A percentile compares a stretch with the other conserved stretches of the same genome.
phyloP scores from a whole-genome alignment of 92 coral and sea anemone species.

The Montipora capitata region DNA sequence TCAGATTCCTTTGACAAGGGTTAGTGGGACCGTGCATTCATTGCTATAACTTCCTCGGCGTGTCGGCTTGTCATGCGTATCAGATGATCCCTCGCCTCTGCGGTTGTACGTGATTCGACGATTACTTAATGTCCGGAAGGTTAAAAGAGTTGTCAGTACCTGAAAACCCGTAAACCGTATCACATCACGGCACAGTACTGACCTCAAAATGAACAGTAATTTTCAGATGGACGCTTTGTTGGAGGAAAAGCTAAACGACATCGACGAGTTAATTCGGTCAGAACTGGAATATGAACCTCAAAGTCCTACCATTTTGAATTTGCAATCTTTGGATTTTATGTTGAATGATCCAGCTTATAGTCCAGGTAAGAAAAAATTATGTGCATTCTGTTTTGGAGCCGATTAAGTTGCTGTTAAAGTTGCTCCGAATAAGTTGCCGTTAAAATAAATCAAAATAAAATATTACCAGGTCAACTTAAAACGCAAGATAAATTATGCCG shows the following conservation, averaged over 20 bases:
- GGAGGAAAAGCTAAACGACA: conserved; percentile 50
- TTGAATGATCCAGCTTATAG: neutral
- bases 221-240: neutral
- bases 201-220: neutral
- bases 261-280: conserved; percentile 53
- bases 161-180: neutral
- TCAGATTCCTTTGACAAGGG: neutral
- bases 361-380: neutral
- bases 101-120: neutral
- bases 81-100: neutral
- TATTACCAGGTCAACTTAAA: no score
- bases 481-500: no score
- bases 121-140: no score
- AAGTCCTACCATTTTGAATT: neutral
- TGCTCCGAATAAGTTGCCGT: no score
- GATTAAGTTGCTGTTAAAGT: no score
- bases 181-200: neutral
- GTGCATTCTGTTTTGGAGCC: neutral
- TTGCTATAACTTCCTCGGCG: neutral
- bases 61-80: neutral
- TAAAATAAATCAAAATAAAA: no score
- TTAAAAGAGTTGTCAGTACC: neutral
- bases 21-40: neutral
- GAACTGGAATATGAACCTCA: conserved; percentile 17
- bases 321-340: neutral